Evolutionary conservation across 1,140 invertebrate species (phyloP).

Genomic region (Hypsibius dujardini): DNA sequence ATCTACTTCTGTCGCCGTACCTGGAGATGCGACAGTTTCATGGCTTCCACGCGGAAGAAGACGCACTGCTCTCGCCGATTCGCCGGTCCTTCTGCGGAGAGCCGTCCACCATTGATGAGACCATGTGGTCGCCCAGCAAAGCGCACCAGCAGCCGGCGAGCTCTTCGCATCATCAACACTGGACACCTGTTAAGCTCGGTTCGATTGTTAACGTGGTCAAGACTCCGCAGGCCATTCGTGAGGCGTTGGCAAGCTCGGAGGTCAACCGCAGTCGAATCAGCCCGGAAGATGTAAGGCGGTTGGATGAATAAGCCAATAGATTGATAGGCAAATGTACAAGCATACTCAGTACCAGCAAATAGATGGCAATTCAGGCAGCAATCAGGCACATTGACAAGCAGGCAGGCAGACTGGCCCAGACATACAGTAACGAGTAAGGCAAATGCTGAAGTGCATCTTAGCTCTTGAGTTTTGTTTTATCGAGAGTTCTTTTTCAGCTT

Average conservation of each 20-base stretch:
- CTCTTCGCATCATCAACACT: not conserved
- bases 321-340: too few species aligned
- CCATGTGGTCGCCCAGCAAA: not conserved
- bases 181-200: not conserved
- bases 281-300: constrained; percentile 1
- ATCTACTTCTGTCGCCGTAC: not conserved
- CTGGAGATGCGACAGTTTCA: not conserved
- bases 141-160: not conserved
- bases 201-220: not conserved
- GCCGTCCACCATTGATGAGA: not conserved
- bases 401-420: too few species aligned
- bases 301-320: not conserved
- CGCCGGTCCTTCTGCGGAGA: not conserved
- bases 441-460: not conserved
- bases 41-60: not conserved
- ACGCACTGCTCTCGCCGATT: not conserved
- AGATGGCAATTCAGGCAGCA: too few species aligned
- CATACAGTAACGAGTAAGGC: too few species aligned
- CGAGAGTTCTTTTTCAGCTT: not conserved
- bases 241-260: constrained; percentile 4
- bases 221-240: constrained; percentile 8
- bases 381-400: too few species aligned
- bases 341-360: too few species aligned
- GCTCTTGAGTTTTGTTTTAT: not conserved
- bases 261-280: not conserved